These are phyloP conservation scores for Zosterops lateralis DNA, from an alignment of 2,113 vertebrate genomes.

Conservation along the genomic window DNA sequence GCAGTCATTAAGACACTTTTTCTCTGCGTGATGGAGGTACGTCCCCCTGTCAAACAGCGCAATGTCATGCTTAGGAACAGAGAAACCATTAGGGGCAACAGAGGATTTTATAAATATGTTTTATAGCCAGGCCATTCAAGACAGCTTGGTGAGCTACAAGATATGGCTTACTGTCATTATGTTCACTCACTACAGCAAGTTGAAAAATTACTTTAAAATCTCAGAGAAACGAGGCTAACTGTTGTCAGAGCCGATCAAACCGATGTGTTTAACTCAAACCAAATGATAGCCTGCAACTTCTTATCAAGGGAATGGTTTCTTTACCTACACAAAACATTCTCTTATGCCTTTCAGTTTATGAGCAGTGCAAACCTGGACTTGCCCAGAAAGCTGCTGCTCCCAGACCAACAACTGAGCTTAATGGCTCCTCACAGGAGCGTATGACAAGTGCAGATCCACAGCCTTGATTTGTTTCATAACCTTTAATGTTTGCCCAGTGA, in stretches of 20 bases:
- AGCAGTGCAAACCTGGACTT: conserved; percentile 17
- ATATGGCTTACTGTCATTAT: neutral
- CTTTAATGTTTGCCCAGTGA: neutral
- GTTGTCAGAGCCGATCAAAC: neutral
- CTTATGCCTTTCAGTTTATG: neutral
- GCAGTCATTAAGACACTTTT: neutral
- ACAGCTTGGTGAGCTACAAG: neutral
- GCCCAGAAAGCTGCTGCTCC: neutral
- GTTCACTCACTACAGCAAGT: neutral
- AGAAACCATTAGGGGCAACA: neutral
- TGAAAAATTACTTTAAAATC: neutral
- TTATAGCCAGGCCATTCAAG: neutral
- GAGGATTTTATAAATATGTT: neutral
- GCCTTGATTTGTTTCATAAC: neutral
- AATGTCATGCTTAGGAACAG: neutral
- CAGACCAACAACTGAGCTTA: conserved; percentile 14
- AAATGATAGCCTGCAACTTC: neutral
- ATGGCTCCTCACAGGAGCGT: neutral
- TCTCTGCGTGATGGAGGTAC: neutral
- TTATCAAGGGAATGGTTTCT: neutral
- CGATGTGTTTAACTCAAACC: neutral
- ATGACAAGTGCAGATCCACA: neutral
- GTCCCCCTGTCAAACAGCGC: fast-evolving
- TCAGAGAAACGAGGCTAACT: neutral
- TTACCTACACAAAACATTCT: neutral